These are phyloP conservation scores for Leptinotarsa peninsularis DNA, from an alignment of 2,888 invertebrate species.

Conservation along the genomic window DNA sequence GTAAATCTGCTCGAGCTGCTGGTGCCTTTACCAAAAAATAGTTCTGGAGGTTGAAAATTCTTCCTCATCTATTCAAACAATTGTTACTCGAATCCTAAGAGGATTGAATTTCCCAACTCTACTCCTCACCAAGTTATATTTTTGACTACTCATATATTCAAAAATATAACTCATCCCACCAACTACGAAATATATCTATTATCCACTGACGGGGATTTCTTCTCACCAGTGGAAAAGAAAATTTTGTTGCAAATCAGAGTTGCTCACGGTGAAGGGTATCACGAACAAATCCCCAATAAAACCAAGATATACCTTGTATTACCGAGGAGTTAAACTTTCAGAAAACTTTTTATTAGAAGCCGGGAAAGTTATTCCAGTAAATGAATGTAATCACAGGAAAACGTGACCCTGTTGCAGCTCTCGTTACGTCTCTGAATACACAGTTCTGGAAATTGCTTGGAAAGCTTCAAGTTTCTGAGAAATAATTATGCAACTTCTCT, in stretches of 20 bases:
- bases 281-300: conserved; percentile 1
- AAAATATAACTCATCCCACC: no score
- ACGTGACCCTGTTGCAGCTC: conserved; percentile 6
- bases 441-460: neutral
- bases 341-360: conserved; percentile 6
- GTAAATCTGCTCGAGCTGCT: no score
- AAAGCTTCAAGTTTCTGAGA: neutral
- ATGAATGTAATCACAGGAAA: conserved; percentile 5
- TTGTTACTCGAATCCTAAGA: no score
- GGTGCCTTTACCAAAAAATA: no score
- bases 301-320: neutral
- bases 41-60: no score
- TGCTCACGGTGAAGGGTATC: neutral
- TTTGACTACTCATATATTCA: no score
- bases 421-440: neutral
- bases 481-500: neutral
- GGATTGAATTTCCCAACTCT: no score
- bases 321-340: neutral
- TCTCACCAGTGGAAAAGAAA: neutral
- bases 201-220: neutral
- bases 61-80: no score
- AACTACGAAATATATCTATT: no score
- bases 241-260: neutral
- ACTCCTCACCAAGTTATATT: no score
- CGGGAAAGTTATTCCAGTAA: neutral